phyloP scores from a whole-genome alignment of 2,113 vertebrate species.

The Zosterops hypoxanthus region DNA sequence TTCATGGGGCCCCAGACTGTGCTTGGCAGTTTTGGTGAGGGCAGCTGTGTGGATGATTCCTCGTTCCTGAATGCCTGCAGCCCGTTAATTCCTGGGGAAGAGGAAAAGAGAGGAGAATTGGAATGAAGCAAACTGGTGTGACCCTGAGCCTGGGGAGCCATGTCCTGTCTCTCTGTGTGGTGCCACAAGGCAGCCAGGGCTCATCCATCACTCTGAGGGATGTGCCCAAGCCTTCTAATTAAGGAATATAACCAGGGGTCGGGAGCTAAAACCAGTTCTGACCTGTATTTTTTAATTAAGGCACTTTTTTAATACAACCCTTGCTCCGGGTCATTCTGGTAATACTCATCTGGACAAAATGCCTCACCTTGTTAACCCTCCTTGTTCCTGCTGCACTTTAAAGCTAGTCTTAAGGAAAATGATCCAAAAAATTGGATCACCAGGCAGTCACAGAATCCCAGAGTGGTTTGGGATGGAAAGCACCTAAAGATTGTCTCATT shows the following conservation, averaged over 20 bases:
- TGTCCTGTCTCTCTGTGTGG: not conserved
- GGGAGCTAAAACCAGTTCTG: conserved; percentile 22
- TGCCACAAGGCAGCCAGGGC: conserved; percentile 25
- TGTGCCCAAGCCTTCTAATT: conserved; percentile 31
- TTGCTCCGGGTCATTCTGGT: conserved; percentile 55
- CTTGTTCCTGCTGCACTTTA: not conserved
- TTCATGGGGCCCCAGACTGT: not conserved
- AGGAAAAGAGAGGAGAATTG: not conserved
- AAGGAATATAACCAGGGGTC: conserved; percentile 44
- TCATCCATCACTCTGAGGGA: conserved; percentile 57
- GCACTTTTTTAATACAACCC: conserved; percentile 48
- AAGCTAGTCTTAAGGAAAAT: conserved; percentile 11
- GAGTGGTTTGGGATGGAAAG: not conserved
- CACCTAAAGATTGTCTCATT: not conserved
- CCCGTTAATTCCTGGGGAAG: not conserved
- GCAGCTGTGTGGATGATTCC: not conserved
- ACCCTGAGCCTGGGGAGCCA: not conserved
- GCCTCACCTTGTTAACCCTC: conserved; percentile 25
- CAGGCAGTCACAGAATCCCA: not conserved
- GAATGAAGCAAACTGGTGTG: not conserved
- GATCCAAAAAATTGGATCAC: not conserved
- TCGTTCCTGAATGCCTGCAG: not conserved
- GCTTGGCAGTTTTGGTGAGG: not conserved
- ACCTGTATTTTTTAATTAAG: conserved; percentile 66
- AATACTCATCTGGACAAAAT: conserved; percentile 1